phyloP scores from a whole-genome alignment of 2,113 vertebrate species.

The Okapia johnstoni region DNA sequence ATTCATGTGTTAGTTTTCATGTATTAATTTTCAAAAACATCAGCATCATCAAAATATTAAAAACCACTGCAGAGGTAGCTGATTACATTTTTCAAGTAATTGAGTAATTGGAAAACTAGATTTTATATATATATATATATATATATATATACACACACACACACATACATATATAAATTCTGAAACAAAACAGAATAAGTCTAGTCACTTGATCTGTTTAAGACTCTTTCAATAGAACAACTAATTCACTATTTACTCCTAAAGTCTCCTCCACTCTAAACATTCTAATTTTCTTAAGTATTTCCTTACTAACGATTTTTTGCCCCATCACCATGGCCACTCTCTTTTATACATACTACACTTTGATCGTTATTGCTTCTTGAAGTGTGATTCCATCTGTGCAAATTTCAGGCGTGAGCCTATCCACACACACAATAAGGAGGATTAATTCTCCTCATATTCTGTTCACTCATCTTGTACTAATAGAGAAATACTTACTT shows the following conservation, averaged over 20 bases:
- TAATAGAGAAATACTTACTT: not conserved
- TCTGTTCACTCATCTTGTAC: not conserved
- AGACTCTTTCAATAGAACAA: not conserved
- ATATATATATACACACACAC: not conserved
- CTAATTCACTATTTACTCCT: not conserved
- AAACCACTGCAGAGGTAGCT: not conserved
- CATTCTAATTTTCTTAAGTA: not conserved
- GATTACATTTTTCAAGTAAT: not conserved
- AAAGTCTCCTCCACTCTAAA: not conserved
- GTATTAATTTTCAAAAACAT: not conserved
- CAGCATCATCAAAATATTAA: not conserved
- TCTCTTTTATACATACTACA: not conserved
- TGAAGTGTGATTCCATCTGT: not conserved
- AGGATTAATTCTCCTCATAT: not conserved
- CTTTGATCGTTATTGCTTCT: not conserved
- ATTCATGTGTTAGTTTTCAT: not conserved
- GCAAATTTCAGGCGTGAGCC: not conserved
- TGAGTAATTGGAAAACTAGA: not conserved
- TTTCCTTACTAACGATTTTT: not conserved
- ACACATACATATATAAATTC: not conserved
- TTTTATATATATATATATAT: not conserved
- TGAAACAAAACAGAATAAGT: not conserved
- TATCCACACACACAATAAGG: not conserved
- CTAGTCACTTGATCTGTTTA: not conserved
- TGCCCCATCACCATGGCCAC: no score